phyloP scores from a whole-genome alignment of 1,140 invertebrate species.

The Sinonovacula constricta region DNA sequence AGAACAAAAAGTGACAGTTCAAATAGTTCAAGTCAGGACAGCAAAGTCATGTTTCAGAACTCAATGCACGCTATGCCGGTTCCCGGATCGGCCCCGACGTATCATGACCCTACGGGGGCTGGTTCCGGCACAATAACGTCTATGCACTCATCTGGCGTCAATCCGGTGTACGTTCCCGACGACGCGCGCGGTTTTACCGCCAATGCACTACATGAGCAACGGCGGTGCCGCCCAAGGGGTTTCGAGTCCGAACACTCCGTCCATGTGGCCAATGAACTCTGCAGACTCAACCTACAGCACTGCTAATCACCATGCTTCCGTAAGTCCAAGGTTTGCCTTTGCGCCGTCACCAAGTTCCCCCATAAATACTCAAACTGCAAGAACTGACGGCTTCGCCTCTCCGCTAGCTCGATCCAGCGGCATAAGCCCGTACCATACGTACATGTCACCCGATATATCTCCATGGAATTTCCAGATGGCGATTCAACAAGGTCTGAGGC shows the following conservation, averaged over 20 bases:
- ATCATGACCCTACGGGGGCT: constrained; percentile 59
- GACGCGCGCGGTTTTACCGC: constrained; percentile 69
- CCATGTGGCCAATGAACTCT: constrained; percentile 65
- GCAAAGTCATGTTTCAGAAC: constrained; percentile 66
- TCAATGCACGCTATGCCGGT: constrained; percentile 64
- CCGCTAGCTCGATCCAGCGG: constrained; percentile 63
- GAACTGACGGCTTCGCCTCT: constrained; percentile 62
- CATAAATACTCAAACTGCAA: constrained; percentile 61
- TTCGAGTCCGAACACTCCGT: constrained; percentile 56
- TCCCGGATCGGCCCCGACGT: constrained; percentile 53
- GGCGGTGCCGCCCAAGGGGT: constrained; percentile 58
- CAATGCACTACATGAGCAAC: constrained; percentile 71
- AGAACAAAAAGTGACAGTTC: constrained; percentile 1
- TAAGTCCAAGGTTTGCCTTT: constrained; percentile 63
- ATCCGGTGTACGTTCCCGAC: constrained; percentile 76
- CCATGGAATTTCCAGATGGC: constrained; percentile 68
- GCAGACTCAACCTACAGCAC: constrained; percentile 57
- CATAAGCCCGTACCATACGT: constrained; percentile 64
- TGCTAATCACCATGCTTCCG: constrained; percentile 60
- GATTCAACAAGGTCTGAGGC: constrained; percentile 48
- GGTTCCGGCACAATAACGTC: constrained; percentile 60
- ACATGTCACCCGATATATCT: constrained; percentile 70
- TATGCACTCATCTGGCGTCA: constrained; percentile 65
- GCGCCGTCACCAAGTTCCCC: constrained; percentile 62
- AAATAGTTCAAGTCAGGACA: constrained; percentile 7